Evolutionary conservation across 2,888 invertebrate species (phyloP), one percentile per base, ranked within the genome.

Genomic region (Acheta domesticus): DNA sequence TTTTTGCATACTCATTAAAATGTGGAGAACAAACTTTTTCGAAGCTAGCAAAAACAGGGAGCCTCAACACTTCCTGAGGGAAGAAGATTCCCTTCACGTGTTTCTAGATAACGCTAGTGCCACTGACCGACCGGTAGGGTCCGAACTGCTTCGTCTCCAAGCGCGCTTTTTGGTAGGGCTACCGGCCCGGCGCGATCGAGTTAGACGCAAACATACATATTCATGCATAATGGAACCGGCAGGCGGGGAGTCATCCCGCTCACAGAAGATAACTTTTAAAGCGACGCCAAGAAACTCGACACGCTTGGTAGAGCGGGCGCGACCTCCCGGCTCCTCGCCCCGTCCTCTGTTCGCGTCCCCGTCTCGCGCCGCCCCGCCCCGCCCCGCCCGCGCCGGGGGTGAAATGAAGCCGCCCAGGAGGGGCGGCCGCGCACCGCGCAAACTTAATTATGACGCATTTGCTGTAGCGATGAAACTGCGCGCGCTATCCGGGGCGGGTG

Each of bases 201-300:
- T 62, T 62, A 62, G 62, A 62, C 62, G 62, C 62, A 62, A 62
- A 62, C 62, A 62, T 62, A 62, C 62, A 62, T 62, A 62, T 62
- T 62, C 62, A 62, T 62, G 62, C 62, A 62, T 62, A 62, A 62
- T 62, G 62, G 62, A 62, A 62, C 62, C 62, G 62, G 16, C 62
- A 62, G 62, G 4, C 62, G 62, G 62, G n/a, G 62, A 62, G 62
- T 62, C 62, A 14, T 62, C 62, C 36, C 16, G 62, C 62, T 62
- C 62, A 62, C 62, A 62, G 62, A 62, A 62, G 62, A 62, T 62
- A 62, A 62, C 62, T 62, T 62, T 62, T 62, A 62, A 62, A 62
- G 62, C 62, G 62, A 62, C 62, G 62, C 62, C 62, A 62, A 62
- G 62, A 62, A 62, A 62, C 62, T n/a, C 62, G 62, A 62, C 62